Base-by-base conservation (phyloP, 2,113 vertebrate species). In the Plotosus lineatus region DNA sequence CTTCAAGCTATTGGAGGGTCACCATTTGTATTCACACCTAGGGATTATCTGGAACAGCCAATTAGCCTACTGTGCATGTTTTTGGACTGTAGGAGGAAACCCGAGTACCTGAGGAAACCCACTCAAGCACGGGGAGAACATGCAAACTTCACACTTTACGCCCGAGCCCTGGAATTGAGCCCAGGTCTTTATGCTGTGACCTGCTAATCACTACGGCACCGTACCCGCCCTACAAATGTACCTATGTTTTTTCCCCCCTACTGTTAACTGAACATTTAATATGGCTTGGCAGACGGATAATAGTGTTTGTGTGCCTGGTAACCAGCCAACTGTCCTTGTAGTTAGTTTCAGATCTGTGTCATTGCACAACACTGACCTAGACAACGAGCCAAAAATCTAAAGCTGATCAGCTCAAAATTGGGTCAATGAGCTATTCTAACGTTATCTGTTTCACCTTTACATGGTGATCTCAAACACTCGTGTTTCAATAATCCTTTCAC, bases 361-460 rank as follows among this genome's bases (percentile, higher is more conserved):
- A 11, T 4, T n/a, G 12, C 19, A 40, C 8, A 40, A 38, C 33
- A 66, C 63, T 11, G 36, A 28, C 56, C 26, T 58, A 26, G 56
- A 58, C 26, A 55, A 58, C 12, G 56, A 58, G 56, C 4, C 60
- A 61, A 36, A 61, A 7, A 61, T 33, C 60, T 19, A 65, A 38
- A 65, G 61, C 61, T 4, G 19, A 65, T 65, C 61, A 66, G 36
- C 46, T 44, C 38, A 69, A 12, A 12, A 23, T 44, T 26, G 12
- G 40, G 66, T 69, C n/a, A 69, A 69, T 6, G 40, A n/a, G 66
- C 44, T 69, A 44, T 17, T 46, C n/a, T 44, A 26, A 69, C 66
- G n/a, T 19, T 40, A 66, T 66, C 61, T 65, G 61, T 42, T 58
- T 68, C 38, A 68, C 65, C 21, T 68, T 46, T 69, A 69, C 66